These are phyloP conservation scores for Cryptosula pallasiana DNA, from an alignment of 2,888 invertebrate species.

Conservation along the genomic window DNA sequence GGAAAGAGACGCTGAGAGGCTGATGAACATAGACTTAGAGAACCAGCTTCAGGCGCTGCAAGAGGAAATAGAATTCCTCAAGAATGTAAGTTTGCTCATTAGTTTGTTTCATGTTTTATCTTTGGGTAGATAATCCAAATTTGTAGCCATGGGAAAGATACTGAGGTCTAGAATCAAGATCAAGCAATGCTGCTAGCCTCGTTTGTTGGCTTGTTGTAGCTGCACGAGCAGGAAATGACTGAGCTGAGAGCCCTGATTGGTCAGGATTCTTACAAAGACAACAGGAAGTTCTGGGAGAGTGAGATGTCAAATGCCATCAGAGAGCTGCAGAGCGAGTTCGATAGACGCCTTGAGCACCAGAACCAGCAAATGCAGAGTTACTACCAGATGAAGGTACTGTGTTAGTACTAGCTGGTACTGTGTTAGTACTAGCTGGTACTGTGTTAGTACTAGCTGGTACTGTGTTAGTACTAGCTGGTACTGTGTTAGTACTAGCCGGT, in stretches of 20 bases:
- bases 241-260: constrained; percentile 42
- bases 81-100: constrained; percentile 22
- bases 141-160: no score
- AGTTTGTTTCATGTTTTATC: no score
- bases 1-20: constrained; percentile 25
- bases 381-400: constrained; percentile 58
- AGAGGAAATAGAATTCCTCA: constrained; percentile 26
- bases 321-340: constrained; percentile 24
- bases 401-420: no score
- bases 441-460: no score
- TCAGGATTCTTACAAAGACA: constrained; percentile 47
- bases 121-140: no score
- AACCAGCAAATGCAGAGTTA: constrained; percentile 56
- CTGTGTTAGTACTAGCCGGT: no score
- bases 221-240: constrained; percentile 35
- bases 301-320: constrained; percentile 25
- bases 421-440: no score
- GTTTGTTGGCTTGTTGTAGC: no score
- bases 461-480: no score
- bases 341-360: constrained; percentile 38
- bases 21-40: constrained; percentile 25
- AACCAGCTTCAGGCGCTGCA: constrained; percentile 24
- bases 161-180: no score
- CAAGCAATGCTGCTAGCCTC: no score
- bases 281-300: constrained; percentile 25